Evolutionary conservation across 2,888 invertebrate species (phyloP), one percentile per base, ranked within the genome.

Genomic region (Hemaris fuciformis): DNA sequence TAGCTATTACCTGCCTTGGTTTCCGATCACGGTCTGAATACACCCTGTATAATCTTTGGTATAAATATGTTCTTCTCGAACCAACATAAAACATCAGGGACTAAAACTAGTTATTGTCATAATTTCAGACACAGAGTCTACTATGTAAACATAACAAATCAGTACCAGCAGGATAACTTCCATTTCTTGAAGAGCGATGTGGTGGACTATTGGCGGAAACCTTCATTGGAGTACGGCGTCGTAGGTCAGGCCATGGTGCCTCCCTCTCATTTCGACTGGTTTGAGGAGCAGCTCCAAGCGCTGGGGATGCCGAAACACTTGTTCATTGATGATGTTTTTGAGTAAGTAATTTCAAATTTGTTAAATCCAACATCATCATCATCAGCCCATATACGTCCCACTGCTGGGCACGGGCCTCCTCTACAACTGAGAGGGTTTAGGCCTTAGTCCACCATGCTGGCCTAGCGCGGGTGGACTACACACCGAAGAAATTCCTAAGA

Each of bases 241-340:
- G 60, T 70, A 1, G 89, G 90, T 1, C 74, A 74, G 59, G 89
- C 80, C 1, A 86, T 90, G 85, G 84, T 90, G 0, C 85, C 88
- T 0, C 84, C 85, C 7, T 79, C 83, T 0, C 80, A 84, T 45
- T 67, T 77, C 8, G 66, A 70, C 3, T 88, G 86, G 86, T 90
- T 89, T 64, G 90, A 91, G 64, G 79, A 80, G 7, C 72, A 69
- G 38, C 67, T 91, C 0, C 46, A 64, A 6, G 72, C 81, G 13
- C 38, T 89, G 3, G 74, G 67, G 0, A 64, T 91, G 1, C 66
- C 72, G 0, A 82, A 56, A 18, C 71, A 84, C 46, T 63, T 90
- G 8, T 66, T 63, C 2, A 75, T 86, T 57, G 79, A 84, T 56
- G 86, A 91, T 69, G 84, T 90, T 7, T 82, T 76, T 66, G 71